Evolutionary conservation across 2,113 vertebrate species (phyloP).

Genomic region (Actinemys pallida): DNA sequence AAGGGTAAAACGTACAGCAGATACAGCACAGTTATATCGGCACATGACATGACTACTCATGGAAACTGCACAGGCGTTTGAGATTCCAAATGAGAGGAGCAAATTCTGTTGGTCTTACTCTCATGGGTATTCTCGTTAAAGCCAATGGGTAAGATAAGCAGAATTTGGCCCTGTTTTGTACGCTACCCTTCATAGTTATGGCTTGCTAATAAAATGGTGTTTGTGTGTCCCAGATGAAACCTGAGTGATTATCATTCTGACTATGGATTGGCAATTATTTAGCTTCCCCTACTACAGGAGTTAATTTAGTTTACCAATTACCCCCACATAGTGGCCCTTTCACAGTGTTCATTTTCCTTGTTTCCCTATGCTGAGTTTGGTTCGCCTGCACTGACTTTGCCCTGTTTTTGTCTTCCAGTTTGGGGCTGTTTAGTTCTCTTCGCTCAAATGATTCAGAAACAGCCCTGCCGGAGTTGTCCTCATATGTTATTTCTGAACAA

Average conservation of each 20-base stretch:
- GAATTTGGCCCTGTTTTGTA: neutral
- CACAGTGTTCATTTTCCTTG: neutral
- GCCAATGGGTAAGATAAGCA: neutral
- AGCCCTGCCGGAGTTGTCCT: neutral
- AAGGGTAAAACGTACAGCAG: conserved; percentile 5
- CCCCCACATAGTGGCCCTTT: neutral
- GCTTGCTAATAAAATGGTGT: neutral
- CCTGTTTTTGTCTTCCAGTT: neutral
- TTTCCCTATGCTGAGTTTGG: neutral
- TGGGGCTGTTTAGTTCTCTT: neutral
- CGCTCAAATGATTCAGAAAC: neutral
- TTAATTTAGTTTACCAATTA: neutral
- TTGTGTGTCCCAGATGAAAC: neutral
- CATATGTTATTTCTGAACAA: neutral
- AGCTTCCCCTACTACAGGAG: neutral
- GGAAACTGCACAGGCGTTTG: neutral
- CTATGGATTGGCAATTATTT: neutral
- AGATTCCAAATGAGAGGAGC: neutral
- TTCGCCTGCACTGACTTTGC: neutral
- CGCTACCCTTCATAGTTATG: neutral
- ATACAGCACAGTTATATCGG: neutral
- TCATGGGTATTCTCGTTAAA: neutral
- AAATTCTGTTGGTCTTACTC: neutral
- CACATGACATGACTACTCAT: neutral
- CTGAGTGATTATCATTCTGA: neutral